Base-by-base conservation (phyloP, 1,140 invertebrate species). In the Probaryconus sp. region DNA sequence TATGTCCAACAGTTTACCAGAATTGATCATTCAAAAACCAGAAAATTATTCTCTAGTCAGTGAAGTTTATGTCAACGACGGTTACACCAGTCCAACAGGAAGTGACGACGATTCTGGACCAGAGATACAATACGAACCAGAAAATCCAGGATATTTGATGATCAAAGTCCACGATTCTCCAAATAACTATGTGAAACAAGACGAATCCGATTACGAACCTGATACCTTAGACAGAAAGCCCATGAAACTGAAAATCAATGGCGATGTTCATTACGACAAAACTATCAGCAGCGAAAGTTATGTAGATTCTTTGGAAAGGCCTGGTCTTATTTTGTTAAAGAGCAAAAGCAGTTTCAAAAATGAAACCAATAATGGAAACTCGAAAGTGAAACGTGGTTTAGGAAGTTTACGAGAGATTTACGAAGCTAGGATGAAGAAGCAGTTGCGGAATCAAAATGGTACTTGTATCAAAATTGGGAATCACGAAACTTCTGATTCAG, bases 201-300 rank as follows among this genome's bases (percentile, higher is more conserved):
- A 92, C 37, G 92, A 93, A 64, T 92, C 92, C 1, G 94, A 95
- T 67, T 95, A 94, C 77, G 94, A 96, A 81, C 94, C 94, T 0
- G 94, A 96, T 73, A 96, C 94, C 0, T 83, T 95, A 16, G 94
- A 95, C 78, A 86, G 94, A n/a, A 94, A 95, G 80, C 92, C 93
- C 28, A 90, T 89, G 72, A 94, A 92, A 78, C 79, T 90, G 2
- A 90, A 89, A 64, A 84, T 88, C 11, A 88, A 87, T 61, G 81
- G 76, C 1, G 78, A 84, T 20, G 65, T 85, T 18, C 68, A 79
- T 31, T 73, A 88, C 77, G 75, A 87, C 42, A 75, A 78, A 70
- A 63, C 81, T 68, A 58, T 83, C 72, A 67, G 81, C 63, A 80
- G 85, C 67, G 83, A 89, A 83, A 73, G 79, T 67, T 90, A 86